Conservation (phyloP, 2,888 invertebrate species). For the Heliconius sara region DNA sequence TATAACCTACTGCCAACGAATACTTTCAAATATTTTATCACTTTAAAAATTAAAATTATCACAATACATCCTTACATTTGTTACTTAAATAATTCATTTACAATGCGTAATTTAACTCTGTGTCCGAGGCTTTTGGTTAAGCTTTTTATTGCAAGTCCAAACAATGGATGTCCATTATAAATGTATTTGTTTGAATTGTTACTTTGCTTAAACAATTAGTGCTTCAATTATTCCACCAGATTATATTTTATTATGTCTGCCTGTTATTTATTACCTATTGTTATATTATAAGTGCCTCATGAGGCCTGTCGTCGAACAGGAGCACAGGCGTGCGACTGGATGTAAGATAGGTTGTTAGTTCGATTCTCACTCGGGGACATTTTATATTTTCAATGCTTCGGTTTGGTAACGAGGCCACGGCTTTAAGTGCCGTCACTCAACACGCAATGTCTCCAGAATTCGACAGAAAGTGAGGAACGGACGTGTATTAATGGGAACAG, state of each 20-base stretch:
- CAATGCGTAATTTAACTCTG: not conserved
- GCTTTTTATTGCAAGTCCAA: not conserved
- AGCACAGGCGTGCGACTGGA: too few species aligned
- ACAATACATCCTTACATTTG: too few species aligned
- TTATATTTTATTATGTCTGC: not conserved
- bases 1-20: too few species aligned
- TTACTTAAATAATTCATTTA: not conserved
- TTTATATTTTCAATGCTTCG: too few species aligned
- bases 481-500: too few species aligned
- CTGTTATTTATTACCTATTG: conserved; percentile 7
- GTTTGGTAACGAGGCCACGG: too few species aligned
- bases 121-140: conserved; percentile 3
- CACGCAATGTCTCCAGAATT: too few species aligned
- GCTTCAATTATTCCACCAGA: not conserved
- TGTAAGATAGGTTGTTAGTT: not conserved
- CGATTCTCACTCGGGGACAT: not conserved
- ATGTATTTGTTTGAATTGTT: not conserved
- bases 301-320: too few species aligned
- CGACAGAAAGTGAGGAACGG: too few species aligned
- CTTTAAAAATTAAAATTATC: too few species aligned
- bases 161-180: not conserved
- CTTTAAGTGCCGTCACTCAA: too few species aligned
- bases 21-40: too few species aligned
- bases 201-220: not conserved
- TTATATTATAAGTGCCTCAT: not conserved